These are phyloP conservation scores for Anguilla megastoma DNA, from an alignment of 2,797 vertebrate species.

Conservation along the genomic window DNA sequence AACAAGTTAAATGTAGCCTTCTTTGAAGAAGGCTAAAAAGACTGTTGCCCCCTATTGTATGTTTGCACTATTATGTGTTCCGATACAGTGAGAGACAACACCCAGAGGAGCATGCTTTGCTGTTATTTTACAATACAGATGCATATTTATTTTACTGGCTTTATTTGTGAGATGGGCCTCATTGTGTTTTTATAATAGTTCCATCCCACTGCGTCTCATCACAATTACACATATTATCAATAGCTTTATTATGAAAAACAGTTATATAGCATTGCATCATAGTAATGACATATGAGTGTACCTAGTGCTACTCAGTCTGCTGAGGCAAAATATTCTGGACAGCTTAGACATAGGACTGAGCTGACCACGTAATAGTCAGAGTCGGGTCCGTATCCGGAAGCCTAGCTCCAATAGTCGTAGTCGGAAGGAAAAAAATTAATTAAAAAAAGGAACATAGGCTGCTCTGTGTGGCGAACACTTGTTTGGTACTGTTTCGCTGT, in stretches of 20 bases:
- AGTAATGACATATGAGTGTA: neutral
- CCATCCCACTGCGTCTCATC: neutral
- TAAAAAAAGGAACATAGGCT: too few relatives aligned
- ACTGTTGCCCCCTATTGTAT: neutral
- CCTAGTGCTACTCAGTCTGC: neutral
- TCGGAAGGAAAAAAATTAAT: too few relatives aligned
- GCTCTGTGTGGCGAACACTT: too few relatives aligned
- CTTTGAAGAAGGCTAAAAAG: neutral
- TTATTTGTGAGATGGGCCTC: neutral
- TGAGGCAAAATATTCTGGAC: neutral
- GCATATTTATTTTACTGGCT: neutral
- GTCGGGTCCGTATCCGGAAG: too few relatives aligned
- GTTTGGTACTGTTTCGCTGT: too few relatives aligned
- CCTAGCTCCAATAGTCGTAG: too few relatives aligned
- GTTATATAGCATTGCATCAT: neutral
- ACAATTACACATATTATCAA: neutral
- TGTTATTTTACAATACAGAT: neutral
- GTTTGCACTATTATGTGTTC: neutral
- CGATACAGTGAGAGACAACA: neutral
- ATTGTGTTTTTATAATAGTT: neutral
- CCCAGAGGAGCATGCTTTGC: neutral
- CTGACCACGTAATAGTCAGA: too few relatives aligned
- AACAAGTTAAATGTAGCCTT: neutral
- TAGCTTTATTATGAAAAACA: neutral
- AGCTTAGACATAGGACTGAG: neutral